phyloP scores from a whole-genome alignment of 2,113 vertebrate genomes.

The Fregata magnificens region DNA sequence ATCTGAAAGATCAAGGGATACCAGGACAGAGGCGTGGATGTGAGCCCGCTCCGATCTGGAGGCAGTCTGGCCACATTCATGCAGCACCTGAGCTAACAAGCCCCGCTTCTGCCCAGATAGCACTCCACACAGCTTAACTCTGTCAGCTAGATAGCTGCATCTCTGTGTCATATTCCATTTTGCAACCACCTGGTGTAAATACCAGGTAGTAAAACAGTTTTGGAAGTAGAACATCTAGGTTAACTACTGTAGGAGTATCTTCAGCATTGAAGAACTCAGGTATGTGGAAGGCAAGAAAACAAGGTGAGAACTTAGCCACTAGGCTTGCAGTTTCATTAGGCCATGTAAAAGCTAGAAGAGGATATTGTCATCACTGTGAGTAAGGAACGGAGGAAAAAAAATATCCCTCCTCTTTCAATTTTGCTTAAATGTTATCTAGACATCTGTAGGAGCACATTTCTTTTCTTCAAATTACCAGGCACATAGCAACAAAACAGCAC shows the following conservation, averaged over 20 bases:
- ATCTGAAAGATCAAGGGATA: background rate
- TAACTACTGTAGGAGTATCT: background rate
- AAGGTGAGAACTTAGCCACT: background rate
- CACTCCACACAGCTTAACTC: background rate
- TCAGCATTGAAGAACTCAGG: background rate
- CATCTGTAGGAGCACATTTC: background rate
- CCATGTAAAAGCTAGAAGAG: background rate
- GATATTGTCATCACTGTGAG: background rate
- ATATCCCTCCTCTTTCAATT: background rate
- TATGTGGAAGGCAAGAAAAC: background rate
- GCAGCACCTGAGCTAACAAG: background rate
- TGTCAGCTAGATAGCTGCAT: background rate
- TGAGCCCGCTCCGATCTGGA: background rate
- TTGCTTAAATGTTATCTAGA: background rate
- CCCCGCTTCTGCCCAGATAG: background rate
- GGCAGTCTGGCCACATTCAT: background rate
- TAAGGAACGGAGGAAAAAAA: background rate
- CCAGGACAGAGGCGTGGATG: accelerated
- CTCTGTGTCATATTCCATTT: background rate
- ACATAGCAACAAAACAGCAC: background rate
- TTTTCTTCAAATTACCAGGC: background rate
- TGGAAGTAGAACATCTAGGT: background rate
- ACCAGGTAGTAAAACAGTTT: background rate
- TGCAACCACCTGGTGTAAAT: background rate
- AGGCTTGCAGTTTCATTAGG: background rate